phyloP scores from a whole-genome alignment of 2,888 invertebrate species.

The Amphipoea lucens region DNA sequence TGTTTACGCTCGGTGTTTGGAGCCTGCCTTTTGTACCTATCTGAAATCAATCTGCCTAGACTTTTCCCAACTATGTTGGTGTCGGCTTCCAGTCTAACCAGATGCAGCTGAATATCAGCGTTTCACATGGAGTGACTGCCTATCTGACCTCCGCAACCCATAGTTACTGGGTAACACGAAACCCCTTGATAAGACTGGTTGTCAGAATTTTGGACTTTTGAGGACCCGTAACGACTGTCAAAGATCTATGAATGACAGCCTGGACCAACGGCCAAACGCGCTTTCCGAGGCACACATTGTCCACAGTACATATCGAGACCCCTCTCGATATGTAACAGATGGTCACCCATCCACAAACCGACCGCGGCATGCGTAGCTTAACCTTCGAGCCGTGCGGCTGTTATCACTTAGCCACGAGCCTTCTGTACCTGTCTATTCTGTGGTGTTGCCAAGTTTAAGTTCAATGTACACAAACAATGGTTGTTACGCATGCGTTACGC shows the following conservation, averaged over 20 bases:
- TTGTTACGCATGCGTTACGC: conserved; percentile 80
- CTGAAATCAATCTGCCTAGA: not conserved
- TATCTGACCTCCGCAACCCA: not conserved
- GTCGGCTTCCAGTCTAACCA: not conserved
- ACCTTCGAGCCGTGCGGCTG: not conserved
- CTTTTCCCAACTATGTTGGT: not conserved
- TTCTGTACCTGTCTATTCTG: conserved; percentile 7
- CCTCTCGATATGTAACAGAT: not conserved
- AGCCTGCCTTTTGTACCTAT: no score
- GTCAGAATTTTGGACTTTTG: not conserved
- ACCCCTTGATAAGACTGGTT: not conserved
- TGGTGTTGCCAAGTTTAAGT: conserved; percentile 74
- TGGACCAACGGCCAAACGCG: not conserved
- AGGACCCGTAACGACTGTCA: not conserved
- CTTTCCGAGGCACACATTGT: not conserved
- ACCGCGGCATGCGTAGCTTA: not conserved
- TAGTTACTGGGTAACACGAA: not conserved
- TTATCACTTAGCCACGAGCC: not conserved
- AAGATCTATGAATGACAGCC: not conserved
- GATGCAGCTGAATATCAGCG: not conserved
- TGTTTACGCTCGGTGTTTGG: not conserved
- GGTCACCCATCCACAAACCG: not conserved
- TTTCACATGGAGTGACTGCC: not conserved
- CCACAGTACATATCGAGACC: no score
- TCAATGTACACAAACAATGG: conserved; percentile 84